Evolutionary conservation across 2,113 vertebrate species (phyloP), one percentile per base, ranked within the genome.

Genomic region (Nanger granti): DNA sequence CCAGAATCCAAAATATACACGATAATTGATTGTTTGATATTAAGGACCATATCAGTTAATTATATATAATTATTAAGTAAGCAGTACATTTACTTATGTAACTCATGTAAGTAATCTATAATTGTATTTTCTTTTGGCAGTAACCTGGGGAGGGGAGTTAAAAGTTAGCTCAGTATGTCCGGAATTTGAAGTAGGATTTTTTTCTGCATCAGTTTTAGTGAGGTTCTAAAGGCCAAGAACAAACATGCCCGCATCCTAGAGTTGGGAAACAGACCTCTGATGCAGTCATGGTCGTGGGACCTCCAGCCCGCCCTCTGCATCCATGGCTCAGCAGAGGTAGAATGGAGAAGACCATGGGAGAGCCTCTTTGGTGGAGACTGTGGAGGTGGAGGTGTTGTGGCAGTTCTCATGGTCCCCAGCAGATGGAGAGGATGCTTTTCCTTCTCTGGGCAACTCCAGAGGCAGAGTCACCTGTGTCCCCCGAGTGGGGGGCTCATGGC

Each of bases 401-500:
- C 15, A 7, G 34, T 73, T 49, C 11, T 22, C 7, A 2, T 29
- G 11, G 8, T 9, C 0, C 11, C 2, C 10, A 24, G 8, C 31
- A 24, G 14, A 47, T 55, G 10, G 13, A 49, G 60, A 59, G 52
- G 24, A 26, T 82, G 28, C 8, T 17, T 54, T 57, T 60, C 14
- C n/a, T 91, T 47, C 5, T 44, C 44, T 24, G 6, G 69, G n/a
- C 5, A 20, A 73, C 15, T 62, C 49, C 10, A 96, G 54, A 55
- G 41, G n/a, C 80, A 52, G 49, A 41, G 29, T 69, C 2, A 0
- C 24, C 1, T 87, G 24, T n/a, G 41, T 29, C 9, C 24, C n/a
- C 12, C 5, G 2, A n/a, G 0, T 13, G 37, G 8, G 31, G 15
- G 28, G 6, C 24, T 44, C 44, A 4, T 3, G 6, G 9, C 11